A percentile compares a stretch with the other conserved stretches of the same genome.
Evolutionary conservation across 2,113 vertebrate species (phyloP).

Genomic region (Charadrius vociferus): DNA sequence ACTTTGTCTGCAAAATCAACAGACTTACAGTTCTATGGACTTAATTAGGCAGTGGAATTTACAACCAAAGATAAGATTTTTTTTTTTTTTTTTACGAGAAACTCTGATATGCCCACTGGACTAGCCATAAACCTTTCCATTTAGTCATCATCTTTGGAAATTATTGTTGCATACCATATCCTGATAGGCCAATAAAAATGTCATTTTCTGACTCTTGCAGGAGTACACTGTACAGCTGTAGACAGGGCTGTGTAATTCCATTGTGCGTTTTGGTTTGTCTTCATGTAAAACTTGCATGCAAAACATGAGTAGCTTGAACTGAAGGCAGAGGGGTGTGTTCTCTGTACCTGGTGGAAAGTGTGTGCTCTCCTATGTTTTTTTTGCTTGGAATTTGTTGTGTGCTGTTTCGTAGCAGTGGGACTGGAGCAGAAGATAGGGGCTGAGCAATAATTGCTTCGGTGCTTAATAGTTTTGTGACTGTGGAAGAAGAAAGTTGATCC

Average conservation of each 20-base stretch:
- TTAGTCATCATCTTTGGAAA: conserved; percentile 42
- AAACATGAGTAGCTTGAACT: neutral
- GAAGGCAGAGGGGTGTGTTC: neutral
- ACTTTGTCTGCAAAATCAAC: neutral
- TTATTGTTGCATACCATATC: neutral
- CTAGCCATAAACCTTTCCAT: conserved; percentile 25
- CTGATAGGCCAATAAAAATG: conserved; percentile 17
- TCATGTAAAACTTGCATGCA: neutral
- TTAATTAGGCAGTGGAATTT: conserved; percentile 59
- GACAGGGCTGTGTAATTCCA: neutral
- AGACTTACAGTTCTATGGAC: neutral
- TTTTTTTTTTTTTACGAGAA: conserved; percentile 11
- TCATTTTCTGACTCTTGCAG: neutral
- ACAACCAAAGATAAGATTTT: conserved; percentile 46
- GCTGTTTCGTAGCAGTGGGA: neutral
- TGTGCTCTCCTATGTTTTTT: neutral
- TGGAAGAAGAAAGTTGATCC: neutral
- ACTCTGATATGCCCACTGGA: neutral
- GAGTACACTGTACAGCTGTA: neutral
- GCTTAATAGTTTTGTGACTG: neutral
- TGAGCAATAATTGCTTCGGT: neutral
- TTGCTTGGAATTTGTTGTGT: neutral
- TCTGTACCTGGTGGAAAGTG: neutral
- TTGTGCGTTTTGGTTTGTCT: neutral
- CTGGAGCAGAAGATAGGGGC: neutral